These are phyloP conservation scores for Tenrec ecaudatus DNA, from an alignment of 2,113 vertebrate species.

Conservation along the genomic window DNA sequence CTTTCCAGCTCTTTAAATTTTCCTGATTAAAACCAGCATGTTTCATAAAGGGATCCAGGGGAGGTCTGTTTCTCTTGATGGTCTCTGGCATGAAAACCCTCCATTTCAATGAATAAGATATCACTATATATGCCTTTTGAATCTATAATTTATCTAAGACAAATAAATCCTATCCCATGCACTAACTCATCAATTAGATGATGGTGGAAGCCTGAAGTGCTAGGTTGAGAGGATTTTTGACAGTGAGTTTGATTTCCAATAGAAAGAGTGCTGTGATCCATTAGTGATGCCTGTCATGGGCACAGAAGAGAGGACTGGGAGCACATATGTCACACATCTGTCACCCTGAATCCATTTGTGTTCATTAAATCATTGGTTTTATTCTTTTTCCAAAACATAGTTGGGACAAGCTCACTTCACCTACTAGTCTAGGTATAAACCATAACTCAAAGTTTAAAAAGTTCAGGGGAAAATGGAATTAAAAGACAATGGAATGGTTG, in stretches of 20 bases:
- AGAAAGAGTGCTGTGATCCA: neutral
- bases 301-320: neutral
- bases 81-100: neutral
- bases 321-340: neutral
- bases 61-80: neutral
- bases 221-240: neutral
- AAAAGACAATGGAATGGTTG: too few species aligned
- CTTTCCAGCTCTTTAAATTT: constrained; percentile 27
- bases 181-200: neutral
- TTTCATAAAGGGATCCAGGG: neutral
- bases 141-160: constrained; percentile 13
- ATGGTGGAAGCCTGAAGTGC: neutral
- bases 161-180: neutral
- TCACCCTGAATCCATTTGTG: neutral
- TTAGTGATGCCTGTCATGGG: constrained; percentile 38
- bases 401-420: neutral
- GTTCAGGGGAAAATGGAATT: too few species aligned
- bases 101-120: neutral
- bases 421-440: neutral
- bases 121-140: neutral
- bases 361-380: neutral
- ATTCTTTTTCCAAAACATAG: neutral
- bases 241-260: neutral
- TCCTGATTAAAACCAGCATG: constrained; percentile 2
- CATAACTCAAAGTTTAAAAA: neutral